Percentiles rank a stretch among this genome's conserved stretches.
phyloP scores from a whole-genome alignment of 1,140 invertebrate genomes.

The Drosophila nigrodunni region DNA sequence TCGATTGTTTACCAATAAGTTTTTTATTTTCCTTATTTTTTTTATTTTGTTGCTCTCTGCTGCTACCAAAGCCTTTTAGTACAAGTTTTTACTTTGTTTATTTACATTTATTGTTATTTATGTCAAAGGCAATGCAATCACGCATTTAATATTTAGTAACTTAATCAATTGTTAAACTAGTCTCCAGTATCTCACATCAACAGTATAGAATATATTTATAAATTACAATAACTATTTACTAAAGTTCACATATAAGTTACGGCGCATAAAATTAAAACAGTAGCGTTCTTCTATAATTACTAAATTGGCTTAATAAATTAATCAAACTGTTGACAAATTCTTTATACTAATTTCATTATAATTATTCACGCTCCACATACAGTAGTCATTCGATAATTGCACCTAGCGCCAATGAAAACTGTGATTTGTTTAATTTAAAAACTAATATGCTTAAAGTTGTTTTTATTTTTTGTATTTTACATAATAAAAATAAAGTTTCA shows the following conservation, averaged over 20 bases:
- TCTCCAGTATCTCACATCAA: conserved; percentile 9
- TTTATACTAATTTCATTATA: background rate
- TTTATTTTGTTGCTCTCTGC: conserved; percentile 10
- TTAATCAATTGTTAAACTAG: conserved; percentile 19
- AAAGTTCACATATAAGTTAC: too few relatives aligned
- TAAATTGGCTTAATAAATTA: background rate
- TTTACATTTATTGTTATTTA: conserved; percentile 16
- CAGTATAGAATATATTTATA: background rate
- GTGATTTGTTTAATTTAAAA: background rate
- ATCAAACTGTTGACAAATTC: background rate
- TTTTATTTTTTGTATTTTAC: background rate
- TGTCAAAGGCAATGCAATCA: conserved; percentile 2
- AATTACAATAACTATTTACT: background rate
- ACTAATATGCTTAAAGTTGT: background rate
- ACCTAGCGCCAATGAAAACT: conserved; percentile 4
- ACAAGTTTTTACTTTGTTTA: conserved; percentile 46
- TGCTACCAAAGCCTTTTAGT: conserved; percentile 58
- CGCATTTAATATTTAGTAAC: conserved; percentile 8
- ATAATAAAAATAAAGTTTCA: background rate
- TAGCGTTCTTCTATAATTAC: background rate
- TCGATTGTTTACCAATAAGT: conserved; percentile 31
- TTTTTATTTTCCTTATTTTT: conserved; percentile 17
- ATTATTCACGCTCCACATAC: conserved; percentile 1
- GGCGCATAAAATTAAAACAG: background rate
- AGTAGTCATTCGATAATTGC: conserved; percentile 13